These are phyloP conservation scores for Ptychadena robeensis DNA, from an alignment of 2,797 vertebrate species.

Conservation along the genomic window DNA sequence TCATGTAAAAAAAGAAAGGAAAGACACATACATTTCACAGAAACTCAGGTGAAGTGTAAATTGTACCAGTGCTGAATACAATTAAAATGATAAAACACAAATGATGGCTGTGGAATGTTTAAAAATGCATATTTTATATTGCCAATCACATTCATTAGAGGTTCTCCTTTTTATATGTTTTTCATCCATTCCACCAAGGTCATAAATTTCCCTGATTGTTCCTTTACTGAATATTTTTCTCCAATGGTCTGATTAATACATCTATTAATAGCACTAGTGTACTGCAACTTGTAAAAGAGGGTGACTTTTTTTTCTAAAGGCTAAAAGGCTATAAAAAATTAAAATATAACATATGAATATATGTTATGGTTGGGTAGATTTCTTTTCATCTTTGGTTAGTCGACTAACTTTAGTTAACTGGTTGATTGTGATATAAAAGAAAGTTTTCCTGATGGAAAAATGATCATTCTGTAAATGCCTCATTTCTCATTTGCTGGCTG, in stretches of 20 bases:
- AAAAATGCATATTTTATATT: slow-evolving; percentile 43
- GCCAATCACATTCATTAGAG: slow-evolving; percentile 43
- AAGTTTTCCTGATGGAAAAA: no score
- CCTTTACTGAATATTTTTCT: slow-evolving; percentile 55
- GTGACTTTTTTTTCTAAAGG: slow-evolving; percentile 15
- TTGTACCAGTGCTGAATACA: background rate
- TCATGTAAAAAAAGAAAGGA: background rate
- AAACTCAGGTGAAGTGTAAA: background rate
- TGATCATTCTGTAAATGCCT: no score
- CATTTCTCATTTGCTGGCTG: no score
- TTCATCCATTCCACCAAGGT: slow-evolving; percentile 56
- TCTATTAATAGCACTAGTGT: slow-evolving; percentile 50
- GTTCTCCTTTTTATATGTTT: slow-evolving; percentile 47
- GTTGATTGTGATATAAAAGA: background rate
- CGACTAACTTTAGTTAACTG: background rate
- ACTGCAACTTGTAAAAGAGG: slow-evolving; percentile 23
- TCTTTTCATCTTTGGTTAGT: no score
- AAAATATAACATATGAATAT: background rate
- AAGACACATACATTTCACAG: background rate
- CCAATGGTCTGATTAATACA: slow-evolving; percentile 52
- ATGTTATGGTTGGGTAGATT: background rate
- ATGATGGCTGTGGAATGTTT: slow-evolving; percentile 18
- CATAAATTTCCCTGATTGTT: slow-evolving; percentile 60
- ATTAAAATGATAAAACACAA: background rate
- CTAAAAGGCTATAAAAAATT: slow-evolving; percentile 10